Evolutionary conservation across 2,888 invertebrate genomes (phyloP).

Genomic region (Lycophotia porphyrea): DNA sequence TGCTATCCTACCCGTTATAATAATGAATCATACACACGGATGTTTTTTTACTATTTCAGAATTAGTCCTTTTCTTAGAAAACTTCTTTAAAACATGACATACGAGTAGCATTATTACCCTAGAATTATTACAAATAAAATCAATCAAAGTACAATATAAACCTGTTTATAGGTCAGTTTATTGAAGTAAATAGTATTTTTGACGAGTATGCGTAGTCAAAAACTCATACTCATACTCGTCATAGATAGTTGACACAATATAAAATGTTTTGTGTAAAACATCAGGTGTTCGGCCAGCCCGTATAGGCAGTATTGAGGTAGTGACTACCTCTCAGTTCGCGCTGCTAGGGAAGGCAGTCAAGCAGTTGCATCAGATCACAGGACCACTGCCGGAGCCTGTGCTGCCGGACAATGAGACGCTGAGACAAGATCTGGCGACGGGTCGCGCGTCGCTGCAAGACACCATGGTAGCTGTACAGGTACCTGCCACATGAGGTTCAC

Average conservation of each 20-base stretch:
- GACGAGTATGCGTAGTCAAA: not conserved
- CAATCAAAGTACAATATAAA: not conserved
- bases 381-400: not conserved
- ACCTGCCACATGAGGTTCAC: not conserved
- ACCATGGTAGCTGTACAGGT: constrained; percentile 9
- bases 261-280: not conserved
- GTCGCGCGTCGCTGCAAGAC: constrained; percentile 3
- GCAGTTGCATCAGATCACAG: not conserved
- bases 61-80: not conserved
- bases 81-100: not conserved
- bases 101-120: not conserved
- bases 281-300: not conserved
- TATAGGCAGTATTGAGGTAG: constrained; percentile 7
- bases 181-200: not conserved
- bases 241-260: not conserved
- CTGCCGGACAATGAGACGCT: not conserved
- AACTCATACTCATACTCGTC: no score
- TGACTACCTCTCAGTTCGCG: not conserved
- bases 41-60: not conserved
- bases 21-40: not conserved
- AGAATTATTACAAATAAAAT: not conserved
- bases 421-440: not conserved
- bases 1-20: no score
- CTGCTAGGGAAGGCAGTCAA: not conserved
- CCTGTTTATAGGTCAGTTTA: not conserved